Conservation (phyloP, 2,888 invertebrate genomes). For the Sesamia inferens region DNA sequence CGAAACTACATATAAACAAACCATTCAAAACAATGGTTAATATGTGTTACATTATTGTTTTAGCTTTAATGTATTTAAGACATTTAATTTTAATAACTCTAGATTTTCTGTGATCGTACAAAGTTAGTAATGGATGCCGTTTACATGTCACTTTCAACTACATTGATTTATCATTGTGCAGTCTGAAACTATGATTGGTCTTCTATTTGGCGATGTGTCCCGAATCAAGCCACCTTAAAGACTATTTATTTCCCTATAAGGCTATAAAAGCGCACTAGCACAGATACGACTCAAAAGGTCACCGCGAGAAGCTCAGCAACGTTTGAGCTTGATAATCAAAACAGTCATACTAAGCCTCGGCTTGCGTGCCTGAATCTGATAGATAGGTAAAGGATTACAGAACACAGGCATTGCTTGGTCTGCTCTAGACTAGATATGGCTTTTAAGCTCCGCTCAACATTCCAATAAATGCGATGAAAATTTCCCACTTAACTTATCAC, state of each 20-base stretch:
- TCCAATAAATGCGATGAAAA: not conserved
- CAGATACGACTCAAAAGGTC: not conserved
- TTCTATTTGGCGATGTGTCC: constrained; percentile 1
- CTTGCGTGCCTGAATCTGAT: not conserved
- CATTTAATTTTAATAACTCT: constrained; percentile 20
- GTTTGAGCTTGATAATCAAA: not conserved
- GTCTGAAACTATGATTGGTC: constrained; percentile 10
- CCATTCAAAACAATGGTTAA: constrained; percentile 73
- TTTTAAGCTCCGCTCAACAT: constrained; percentile 9
- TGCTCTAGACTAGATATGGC: constrained; percentile 1
- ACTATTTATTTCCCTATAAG: constrained; percentile 9
- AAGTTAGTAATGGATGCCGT: constrained; percentile 25
- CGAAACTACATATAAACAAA: constrained; percentile 72
- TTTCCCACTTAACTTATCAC: constrained; percentile 31
- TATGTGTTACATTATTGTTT: constrained; percentile 48
- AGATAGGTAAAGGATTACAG: not conserved
- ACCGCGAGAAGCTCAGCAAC: not conserved
- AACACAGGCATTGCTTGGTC: not conserved
- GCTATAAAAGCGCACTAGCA: not conserved
- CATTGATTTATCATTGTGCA: constrained; percentile 13
- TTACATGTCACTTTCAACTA: constrained; percentile 44
- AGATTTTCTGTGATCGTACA: constrained; percentile 11
- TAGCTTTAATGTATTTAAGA: constrained; percentile 38
- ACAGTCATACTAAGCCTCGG: not conserved
- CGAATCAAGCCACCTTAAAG: not conserved